These are phyloP conservation scores for Hedya salicella DNA, from an alignment of 2,888 invertebrate genomes.

Conservation along the genomic window DNA sequence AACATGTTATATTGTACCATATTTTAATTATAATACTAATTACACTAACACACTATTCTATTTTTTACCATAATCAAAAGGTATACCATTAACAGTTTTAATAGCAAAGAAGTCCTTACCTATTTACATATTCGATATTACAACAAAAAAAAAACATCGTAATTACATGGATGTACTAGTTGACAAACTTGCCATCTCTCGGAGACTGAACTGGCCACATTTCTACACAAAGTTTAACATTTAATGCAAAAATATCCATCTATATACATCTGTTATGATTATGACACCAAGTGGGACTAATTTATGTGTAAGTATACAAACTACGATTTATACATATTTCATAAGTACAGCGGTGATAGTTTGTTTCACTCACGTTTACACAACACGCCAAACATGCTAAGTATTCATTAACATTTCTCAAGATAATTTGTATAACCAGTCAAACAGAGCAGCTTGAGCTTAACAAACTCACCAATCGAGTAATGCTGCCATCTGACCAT, in stretches of 20 bases:
- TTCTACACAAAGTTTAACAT: conserved; percentile 28
- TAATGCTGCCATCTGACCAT: background rate
- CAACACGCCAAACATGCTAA: conserved; percentile 19
- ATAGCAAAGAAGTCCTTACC: conserved; percentile 25
- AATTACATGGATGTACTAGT: conserved; percentile 7
- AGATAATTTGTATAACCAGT: background rate
- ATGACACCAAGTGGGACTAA: conserved; percentile 31
- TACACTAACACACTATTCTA: conserved; percentile 47
- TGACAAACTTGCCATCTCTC: conserved; percentile 9
- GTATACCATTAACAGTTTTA: conserved; percentile 37
- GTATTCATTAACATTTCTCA: conserved; percentile 18
- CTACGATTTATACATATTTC: conserved; percentile 14
- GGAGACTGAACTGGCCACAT: conserved; percentile 13
- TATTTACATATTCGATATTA: conserved; percentile 36
- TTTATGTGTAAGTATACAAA: conserved; percentile 27
- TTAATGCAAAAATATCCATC: conserved; percentile 48
- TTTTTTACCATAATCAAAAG: conserved; percentile 27
- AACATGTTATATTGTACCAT: conserved; percentile 54
- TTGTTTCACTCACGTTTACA: conserved; percentile 16
- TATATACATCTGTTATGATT: conserved; percentile 40
- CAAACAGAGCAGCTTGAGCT: background rate
- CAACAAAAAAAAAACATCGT: conserved; percentile 17
- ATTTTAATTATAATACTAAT: conserved; percentile 48
- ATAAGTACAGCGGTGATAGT: conserved; percentile 29
- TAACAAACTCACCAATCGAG: background rate